Base-by-base conservation (phyloP, 1,140 invertebrate genomes). In the Dryas iulia region DNA sequence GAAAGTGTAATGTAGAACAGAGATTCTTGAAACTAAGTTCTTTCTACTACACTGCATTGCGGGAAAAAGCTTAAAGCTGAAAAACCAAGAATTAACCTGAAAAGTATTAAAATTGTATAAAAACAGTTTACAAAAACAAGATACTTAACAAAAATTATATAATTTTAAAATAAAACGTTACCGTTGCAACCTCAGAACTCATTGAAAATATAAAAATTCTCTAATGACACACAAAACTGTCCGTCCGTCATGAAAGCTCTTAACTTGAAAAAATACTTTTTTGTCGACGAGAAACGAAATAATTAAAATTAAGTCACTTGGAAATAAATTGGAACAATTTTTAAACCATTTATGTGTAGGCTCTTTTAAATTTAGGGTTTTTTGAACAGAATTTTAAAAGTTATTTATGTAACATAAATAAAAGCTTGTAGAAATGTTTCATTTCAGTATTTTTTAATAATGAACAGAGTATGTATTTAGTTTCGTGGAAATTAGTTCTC, bases 181-280 rank as follows among this genome's bases (percentile, higher is more conserved):
- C 2, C 26, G 26, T 47, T 47, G 39, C 39, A 47, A 47, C 39
- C 39, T 18, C 39, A 47, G 21, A 47, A 21, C 12, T 47, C 35
- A 39, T 39, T 39, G 39, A 47, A 47, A 47, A 47, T 47, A 39
- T 12, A 39, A 47, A 47, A 21, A 31, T 8, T 31, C 30, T 47
- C 39, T 47, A 47, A 47, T 47, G 39, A 47, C 21, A n/a, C n/a
- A n/a, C n/a, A 47, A 47, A 47, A 47, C 39, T 47, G 39, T 21
- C 39, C 39, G 39, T 47, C 39, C 39, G 39, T 47, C 39, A 47
- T 47, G 21, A 47, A 47, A 47, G 39, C 39, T 47, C 39, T 47
- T 47, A 47, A 47, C 14, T 47, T 47, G 14, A 47, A 8, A 47
- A 47, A 21, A 47, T 47, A 47, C 14, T 47, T 47, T 31, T 39